phyloP scores from a whole-genome alignment of 2,113 vertebrate genomes.

The Gasterosteus aculeatus region DNA sequence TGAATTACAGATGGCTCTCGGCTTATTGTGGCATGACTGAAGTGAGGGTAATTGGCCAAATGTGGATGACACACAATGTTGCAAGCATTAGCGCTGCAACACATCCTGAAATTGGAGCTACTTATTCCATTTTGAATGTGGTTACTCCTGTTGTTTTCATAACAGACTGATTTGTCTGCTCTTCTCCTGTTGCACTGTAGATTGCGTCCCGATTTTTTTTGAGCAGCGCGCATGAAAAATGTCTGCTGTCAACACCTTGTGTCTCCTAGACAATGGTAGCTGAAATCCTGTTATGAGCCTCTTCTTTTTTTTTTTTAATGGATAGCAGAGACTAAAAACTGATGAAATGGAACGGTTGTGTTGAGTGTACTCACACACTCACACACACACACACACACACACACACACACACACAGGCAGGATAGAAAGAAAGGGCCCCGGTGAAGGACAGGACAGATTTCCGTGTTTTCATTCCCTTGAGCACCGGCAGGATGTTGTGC shows the following conservation, averaged over 20 bases:
- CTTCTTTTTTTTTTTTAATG: conserved; percentile 43
- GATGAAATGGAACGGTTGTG: conserved; percentile 74
- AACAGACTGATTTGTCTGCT: conserved; percentile 52
- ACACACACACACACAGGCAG: conserved; percentile 45
- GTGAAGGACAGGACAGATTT: conserved; percentile 61
- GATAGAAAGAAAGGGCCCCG: conserved; percentile 35
- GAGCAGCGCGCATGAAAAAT: conserved; percentile 64
- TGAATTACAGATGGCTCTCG: conserved; percentile 65
- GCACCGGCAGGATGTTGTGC: conserved; percentile 62
- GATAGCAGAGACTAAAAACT: conserved; percentile 65
- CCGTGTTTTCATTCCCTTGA: conserved; percentile 72
- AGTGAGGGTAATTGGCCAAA: conserved; percentile 71
- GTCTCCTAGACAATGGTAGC: conserved; percentile 70
- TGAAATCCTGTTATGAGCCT: conserved; percentile 63
- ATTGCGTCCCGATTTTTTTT: conserved; percentile 64
- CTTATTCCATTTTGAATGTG: conserved; percentile 61
- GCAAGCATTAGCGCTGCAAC: conserved; percentile 56
- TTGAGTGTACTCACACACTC: conserved; percentile 30
- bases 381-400: conserved; percentile 16
- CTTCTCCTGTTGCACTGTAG: conserved; percentile 61
- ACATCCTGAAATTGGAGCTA: conserved; percentile 61
- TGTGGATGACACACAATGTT: conserved; percentile 66
- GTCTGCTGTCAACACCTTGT: conserved; percentile 66
- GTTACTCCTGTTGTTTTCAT: conserved; percentile 59
- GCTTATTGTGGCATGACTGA: conserved; percentile 60